Evolutionary conservation across 2,888 invertebrate genomes (phyloP).

Genomic region (Meganola albula): DNA sequence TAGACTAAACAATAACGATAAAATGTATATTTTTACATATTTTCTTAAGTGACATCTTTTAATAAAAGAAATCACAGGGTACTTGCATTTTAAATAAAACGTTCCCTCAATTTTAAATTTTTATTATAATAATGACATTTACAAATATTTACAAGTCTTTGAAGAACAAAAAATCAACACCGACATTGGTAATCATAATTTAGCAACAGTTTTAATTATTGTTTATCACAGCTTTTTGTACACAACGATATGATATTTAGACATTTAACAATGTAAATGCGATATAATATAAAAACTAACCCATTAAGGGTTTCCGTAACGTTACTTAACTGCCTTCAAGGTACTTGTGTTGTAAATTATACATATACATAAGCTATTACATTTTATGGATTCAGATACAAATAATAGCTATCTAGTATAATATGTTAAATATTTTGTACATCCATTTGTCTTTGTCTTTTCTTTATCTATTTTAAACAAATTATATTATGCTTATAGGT

Average conservation of each 20-base stretch:
- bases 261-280: slow-evolving; percentile 19
- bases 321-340: no score
- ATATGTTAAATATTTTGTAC: no score
- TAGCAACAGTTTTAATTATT: slow-evolving; percentile 27
- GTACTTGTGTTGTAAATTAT: no score
- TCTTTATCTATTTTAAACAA: no score
- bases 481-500: no score
- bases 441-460: no score
- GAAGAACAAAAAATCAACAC: slow-evolving; percentile 22
- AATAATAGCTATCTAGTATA: no score
- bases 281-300: slow-evolving; percentile 8
- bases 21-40: slow-evolving; percentile 42
- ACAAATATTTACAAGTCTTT: neutral
- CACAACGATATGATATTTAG: slow-evolving; percentile 28
- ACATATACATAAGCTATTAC: no score
- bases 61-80: slow-evolving; percentile 39
- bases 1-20: slow-evolving; percentile 27
- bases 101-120: slow-evolving; percentile 22
- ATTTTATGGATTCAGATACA: no score
- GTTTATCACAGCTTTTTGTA: slow-evolving; percentile 61
- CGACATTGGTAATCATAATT: slow-evolving; percentile 24
- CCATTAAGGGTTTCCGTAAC: no score
- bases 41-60: slow-evolving; percentile 42
- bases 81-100: slow-evolving; percentile 30
- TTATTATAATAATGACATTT: slow-evolving; percentile 29